Conservation (phyloP, 1,140 invertebrate genomes). For the Leucophenga varia region DNA sequence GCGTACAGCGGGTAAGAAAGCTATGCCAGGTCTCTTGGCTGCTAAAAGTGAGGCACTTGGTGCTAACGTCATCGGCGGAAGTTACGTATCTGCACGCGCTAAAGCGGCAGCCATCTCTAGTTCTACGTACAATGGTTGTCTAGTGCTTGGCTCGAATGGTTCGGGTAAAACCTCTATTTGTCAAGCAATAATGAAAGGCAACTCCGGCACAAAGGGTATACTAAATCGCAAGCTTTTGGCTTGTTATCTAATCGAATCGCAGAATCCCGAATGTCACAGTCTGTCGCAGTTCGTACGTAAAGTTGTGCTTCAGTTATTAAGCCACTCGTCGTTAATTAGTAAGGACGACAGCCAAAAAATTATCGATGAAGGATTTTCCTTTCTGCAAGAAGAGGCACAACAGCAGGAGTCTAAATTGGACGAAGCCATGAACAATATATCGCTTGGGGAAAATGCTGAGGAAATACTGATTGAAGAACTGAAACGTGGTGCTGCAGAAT, state of each 20-base stretch:
- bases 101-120: conserved; percentile 48
- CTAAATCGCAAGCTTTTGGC: conserved; percentile 76
- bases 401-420: conserved; percentile 50
- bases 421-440: conserved; percentile 50
- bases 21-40: conserved; percentile 31
- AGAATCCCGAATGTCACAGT: conserved; percentile 61
- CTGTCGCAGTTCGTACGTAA: conserved; percentile 83
- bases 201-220: conserved; percentile 54
- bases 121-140: conserved; percentile 50
- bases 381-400: conserved; percentile 44
- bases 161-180: conserved; percentile 86
- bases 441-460: conserved; percentile 45
- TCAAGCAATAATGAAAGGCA: conserved; percentile 54
- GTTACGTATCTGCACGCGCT: conserved; percentile 36
- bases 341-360: conserved; percentile 45
- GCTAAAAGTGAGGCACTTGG: conserved; percentile 13
- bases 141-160: conserved; percentile 61
- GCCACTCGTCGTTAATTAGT: conserved; percentile 60
- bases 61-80: neutral
- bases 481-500: conserved; percentile 34
- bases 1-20: conserved; percentile 60
- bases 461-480: conserved; percentile 51
- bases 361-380: conserved; percentile 49
- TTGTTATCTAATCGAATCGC: conserved; percentile 73
- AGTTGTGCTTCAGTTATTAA: conserved; percentile 77